Evolutionary conservation across 1,140 invertebrate genomes (phyloP).

Genomic region (Daktulosphaira vitifoliae): DNA sequence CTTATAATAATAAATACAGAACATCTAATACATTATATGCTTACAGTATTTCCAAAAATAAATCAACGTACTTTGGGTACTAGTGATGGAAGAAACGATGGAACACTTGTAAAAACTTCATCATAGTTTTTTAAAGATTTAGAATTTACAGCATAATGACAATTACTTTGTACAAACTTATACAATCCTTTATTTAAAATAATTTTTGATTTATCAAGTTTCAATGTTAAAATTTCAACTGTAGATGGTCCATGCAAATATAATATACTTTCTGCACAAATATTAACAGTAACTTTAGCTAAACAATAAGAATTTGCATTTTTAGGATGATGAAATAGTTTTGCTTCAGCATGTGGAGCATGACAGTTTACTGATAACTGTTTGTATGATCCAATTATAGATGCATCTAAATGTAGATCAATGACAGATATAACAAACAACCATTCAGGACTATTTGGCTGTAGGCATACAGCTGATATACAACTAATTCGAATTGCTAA

Average conservation of each 20-base stretch:
- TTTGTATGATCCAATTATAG: constrained; percentile 59
- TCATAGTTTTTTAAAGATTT: too few species aligned
- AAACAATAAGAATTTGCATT: constrained; percentile 47
- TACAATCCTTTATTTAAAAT: constrained; percentile 58
- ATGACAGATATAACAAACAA: constrained; percentile 60
- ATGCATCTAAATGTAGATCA: constrained; percentile 68
- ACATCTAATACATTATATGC: too few species aligned
- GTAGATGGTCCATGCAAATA: constrained; percentile 65
- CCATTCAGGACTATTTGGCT: constrained; percentile 57
- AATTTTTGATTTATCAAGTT: constrained; percentile 58
- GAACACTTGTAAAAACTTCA: not conserved
- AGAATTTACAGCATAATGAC: too few species aligned
- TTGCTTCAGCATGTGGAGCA: constrained; percentile 42
- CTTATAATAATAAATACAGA: too few species aligned
- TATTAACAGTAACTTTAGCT: constrained; percentile 59
- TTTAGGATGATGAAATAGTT: constrained; percentile 37
- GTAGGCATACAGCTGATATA: constrained; percentile 62
- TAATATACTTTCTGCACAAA: constrained; percentile 63
- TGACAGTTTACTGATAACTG: constrained; percentile 54
- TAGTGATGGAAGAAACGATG: not conserved
- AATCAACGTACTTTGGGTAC: constrained; percentile 35
- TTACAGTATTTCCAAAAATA: too few species aligned
- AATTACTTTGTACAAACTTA: constrained; percentile 47
- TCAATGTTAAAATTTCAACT: constrained; percentile 60
- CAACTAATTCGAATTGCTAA: constrained; percentile 79